A percentile compares a stretch with the other conserved stretches of the same genome.
These are phyloP conservation scores for Drosophila sturtevanti DNA, from an alignment of 1,140 invertebrate species.

Conservation along the genomic window DNA sequence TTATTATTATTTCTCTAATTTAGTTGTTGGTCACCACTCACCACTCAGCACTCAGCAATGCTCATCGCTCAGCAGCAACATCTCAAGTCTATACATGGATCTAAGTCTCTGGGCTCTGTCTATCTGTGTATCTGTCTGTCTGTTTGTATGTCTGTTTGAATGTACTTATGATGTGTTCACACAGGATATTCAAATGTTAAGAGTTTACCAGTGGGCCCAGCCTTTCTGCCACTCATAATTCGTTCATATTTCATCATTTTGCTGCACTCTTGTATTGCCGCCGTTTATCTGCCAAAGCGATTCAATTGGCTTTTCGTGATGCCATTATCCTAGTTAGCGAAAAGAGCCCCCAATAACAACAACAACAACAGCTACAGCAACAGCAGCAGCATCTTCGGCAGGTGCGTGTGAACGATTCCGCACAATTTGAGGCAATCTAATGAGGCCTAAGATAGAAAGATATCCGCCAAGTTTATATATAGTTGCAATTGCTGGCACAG, in stretches of 20 bases:
- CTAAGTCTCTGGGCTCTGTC: not conserved
- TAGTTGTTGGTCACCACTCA: conserved; percentile 39
- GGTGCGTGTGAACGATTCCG: conserved; percentile 38
- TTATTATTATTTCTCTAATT: conserved; percentile 56
- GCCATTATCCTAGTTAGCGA: conserved; percentile 48
- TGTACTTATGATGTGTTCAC: not conserved
- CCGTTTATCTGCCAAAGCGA: conserved; percentile 4
- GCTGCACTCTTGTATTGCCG: conserved; percentile 7
- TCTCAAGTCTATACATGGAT: not conserved
- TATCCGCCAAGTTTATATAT: not conserved
- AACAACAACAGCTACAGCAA: not conserved
- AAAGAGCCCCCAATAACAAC: conserved; percentile 5
- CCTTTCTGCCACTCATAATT: conserved; percentile 16
- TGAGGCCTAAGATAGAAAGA: not conserved
- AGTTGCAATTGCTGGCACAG: not conserved
- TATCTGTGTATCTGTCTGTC: too few relatives aligned
- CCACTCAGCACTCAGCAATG: conserved; percentile 11
- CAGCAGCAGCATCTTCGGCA: conserved; percentile 10
- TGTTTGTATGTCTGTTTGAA: too few relatives aligned
- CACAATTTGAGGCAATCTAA: conserved; percentile 20
- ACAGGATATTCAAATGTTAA: conserved; percentile 13
- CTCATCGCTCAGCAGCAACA: not conserved
- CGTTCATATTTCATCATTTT: conserved; percentile 13
- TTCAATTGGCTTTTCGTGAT: conserved; percentile 51
- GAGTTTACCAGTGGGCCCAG: not conserved